Evolutionary conservation across 2,888 invertebrate species (phyloP).

Genomic region (Deroplatys truncata): DNA sequence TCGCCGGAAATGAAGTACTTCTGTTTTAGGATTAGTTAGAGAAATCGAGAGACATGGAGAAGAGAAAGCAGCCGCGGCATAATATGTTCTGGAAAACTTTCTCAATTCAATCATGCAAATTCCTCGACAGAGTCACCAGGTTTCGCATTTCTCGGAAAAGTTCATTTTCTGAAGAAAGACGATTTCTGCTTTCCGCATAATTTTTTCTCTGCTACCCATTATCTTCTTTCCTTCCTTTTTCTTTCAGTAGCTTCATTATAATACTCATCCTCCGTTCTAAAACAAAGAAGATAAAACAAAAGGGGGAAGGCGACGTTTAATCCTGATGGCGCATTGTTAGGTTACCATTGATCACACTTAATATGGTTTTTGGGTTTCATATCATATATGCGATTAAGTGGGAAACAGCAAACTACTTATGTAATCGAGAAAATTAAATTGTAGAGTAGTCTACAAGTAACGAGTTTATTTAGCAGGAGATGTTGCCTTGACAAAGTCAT

Average conservation of each 20-base stretch:
- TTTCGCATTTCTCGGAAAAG: neutral
- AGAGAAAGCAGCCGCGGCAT: neutral
- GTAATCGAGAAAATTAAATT: too few species aligned
- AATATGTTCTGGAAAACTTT: slow-evolving; percentile 1
- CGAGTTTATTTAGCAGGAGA: too few species aligned
- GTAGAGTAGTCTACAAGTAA: too few species aligned
- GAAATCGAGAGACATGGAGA: neutral
- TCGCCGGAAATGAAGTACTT: neutral
- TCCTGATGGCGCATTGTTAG: too few species aligned
- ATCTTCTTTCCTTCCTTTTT: neutral
- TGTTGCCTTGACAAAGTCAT: too few species aligned
- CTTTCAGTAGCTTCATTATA: neutral
- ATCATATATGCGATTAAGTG: too few species aligned
- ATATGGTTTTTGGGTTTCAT: too few species aligned
- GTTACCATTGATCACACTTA: too few species aligned
- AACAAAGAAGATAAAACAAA: neutral
- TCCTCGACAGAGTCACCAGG: neutral
- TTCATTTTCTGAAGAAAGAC: neutral
- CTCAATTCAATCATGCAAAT: neutral
- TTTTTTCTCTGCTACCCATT: neutral
- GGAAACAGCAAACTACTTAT: too few species aligned
- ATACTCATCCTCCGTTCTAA: neutral
- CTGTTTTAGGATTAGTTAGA: neutral
- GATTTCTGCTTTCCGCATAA: neutral
- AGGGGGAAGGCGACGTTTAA: too few species aligned